Conservation (phyloP, 2,113 vertebrate genomes). For the Lutjanus erythropterus region DNA sequence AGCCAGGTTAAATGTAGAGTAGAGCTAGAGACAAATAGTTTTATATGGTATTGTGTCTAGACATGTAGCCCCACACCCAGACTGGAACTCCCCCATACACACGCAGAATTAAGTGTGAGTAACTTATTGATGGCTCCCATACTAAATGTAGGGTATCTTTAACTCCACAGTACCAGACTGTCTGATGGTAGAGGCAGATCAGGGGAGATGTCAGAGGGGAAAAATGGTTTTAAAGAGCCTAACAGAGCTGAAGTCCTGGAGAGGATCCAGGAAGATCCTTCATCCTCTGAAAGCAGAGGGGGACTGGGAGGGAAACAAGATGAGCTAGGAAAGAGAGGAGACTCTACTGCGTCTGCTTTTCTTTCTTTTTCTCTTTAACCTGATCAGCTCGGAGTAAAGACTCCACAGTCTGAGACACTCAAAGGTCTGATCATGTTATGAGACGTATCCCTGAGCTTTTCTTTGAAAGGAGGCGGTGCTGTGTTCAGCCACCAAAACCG, state of each 20-base stretch:
- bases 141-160: background rate
- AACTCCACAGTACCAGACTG: background rate
- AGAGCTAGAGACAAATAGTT: slow-evolving; percentile 16
- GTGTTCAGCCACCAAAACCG: background rate
- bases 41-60: slow-evolving; percentile 38
- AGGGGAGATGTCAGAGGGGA: slow-evolving; percentile 3
- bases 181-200: background rate
- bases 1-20: slow-evolving; percentile 32
- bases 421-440: background rate
- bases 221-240: background rate
- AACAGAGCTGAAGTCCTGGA: slow-evolving; percentile 18
- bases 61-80: slow-evolving; percentile 37
- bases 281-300: slow-evolving; percentile 1
- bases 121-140: slow-evolving; percentile 8
- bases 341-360: slow-evolving; percentile 13
- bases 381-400: background rate
- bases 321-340: background rate
- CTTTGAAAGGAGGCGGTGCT: too few relatives aligned
- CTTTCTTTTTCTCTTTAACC: background rate
- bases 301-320: background rate
- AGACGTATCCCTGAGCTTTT: background rate
- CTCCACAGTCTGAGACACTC: background rate
- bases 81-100: slow-evolving; percentile 33
- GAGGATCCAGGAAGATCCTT: background rate
- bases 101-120: slow-evolving; percentile 1